Conservation (phyloP, 64 coral and sea anemone species). For the Montipora foliosa region DNA sequence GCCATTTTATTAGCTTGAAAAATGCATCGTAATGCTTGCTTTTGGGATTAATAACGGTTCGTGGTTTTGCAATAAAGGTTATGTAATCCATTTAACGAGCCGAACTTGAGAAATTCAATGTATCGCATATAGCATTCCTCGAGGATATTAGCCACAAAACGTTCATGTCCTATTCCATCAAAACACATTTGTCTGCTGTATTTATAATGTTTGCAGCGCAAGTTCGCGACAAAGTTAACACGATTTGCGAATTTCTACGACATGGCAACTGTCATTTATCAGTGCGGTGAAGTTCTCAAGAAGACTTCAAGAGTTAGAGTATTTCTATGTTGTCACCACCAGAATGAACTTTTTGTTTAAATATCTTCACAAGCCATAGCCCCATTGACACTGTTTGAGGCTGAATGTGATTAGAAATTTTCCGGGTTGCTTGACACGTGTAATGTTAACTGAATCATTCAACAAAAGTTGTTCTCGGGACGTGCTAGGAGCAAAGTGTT, state of each 20-base stretch:
- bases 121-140: not conserved
- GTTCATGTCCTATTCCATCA: not conserved
- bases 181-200: not conserved
- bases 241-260: too few relatives aligned
- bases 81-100: not conserved
- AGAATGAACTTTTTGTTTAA: too few relatives aligned
- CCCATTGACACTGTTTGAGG: too few relatives aligned
- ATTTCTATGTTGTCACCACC: too few relatives aligned
- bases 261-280: too few relatives aligned
- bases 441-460: too few relatives aligned
- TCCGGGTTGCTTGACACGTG: too few relatives aligned
- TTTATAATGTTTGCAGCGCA: not conserved
- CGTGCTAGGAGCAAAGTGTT: not conserved
- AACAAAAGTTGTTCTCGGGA: not conserved
- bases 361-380: too few relatives aligned
- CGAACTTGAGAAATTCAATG: not conserved
- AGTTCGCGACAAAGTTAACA: too few relatives aligned
- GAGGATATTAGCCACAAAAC: not conserved
- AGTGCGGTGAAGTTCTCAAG: too few relatives aligned
- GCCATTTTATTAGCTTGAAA: not conserved
- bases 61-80: not conserved
- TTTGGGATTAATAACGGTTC: constrained; percentile 3
- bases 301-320: too few relatives aligned
- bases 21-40: constrained; percentile 5
- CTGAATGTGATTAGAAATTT: too few relatives aligned